Conservation (phyloP, 2,797 vertebrate species). For the Pangasius djambal region DNA sequence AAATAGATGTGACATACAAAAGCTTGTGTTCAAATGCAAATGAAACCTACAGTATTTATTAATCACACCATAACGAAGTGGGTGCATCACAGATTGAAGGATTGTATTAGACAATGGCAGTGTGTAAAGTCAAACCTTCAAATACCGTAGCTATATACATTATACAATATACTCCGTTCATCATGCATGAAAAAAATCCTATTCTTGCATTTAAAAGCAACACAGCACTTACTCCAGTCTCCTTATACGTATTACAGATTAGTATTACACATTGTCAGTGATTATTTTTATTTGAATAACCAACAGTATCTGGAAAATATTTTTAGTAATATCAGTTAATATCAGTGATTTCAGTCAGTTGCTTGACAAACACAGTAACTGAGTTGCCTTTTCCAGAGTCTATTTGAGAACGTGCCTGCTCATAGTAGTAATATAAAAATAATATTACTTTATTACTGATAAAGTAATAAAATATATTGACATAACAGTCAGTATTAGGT, state of each 20-base stretch:
- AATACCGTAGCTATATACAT: slow-evolving; percentile 22
- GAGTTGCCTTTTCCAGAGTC: slow-evolving; percentile 54
- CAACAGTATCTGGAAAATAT: slow-evolving; percentile 50
- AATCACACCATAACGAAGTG: slow-evolving; percentile 61
- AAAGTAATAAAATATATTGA: slow-evolving; percentile 50
- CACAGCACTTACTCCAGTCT: slow-evolving; percentile 57
- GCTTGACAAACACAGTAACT: slow-evolving; percentile 25
- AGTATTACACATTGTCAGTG: slow-evolving; percentile 50
- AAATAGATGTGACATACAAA: slow-evolving; percentile 78
- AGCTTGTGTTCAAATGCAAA: slow-evolving; percentile 76
- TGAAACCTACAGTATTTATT: slow-evolving; percentile 66
- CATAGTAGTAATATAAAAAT: slow-evolving; percentile 49
- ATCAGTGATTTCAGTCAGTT: slow-evolving; percentile 39
- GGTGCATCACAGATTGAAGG: slow-evolving; percentile 54
- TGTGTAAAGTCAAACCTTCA: slow-evolving; percentile 44
- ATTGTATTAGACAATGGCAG: slow-evolving; percentile 50
- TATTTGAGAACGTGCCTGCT: slow-evolving; percentile 57
- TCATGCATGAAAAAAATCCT: slow-evolving; percentile 60
- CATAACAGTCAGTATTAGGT: slow-evolving; percentile 57
- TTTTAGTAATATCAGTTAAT: slow-evolving; percentile 47
- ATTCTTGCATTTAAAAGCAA: slow-evolving; percentile 57
- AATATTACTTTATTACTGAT: slow-evolving; percentile 40
- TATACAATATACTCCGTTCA: slow-evolving; percentile 30
- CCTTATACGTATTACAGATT: slow-evolving; percentile 24
- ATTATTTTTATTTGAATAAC: slow-evolving; percentile 55